Evolutionary conservation across 2,113 vertebrate genomes (phyloP).

Genomic region (Corythoichthys haematopterus): DNA sequence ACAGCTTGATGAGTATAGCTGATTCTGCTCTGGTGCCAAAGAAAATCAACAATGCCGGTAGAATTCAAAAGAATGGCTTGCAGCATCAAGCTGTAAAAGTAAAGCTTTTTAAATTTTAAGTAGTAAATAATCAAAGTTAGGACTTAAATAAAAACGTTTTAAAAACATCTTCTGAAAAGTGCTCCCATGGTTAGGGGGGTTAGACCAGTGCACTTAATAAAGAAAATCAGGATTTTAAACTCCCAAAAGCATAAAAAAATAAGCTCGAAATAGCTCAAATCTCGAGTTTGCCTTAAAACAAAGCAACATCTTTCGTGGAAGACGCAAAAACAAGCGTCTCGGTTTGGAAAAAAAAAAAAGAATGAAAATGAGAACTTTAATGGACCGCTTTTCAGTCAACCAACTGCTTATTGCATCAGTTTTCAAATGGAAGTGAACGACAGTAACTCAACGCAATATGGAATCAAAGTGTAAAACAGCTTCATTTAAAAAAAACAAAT

Average conservation of each 20-base stretch:
- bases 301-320: not conserved
- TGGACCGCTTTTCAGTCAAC: conserved; percentile 18
- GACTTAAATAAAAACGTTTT: conserved; percentile 32
- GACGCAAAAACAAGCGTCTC: conserved; percentile 4
- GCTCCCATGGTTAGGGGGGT: conserved; percentile 40
- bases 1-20: not conserved
- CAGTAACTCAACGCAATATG: not conserved
- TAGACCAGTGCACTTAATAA: conserved; percentile 32
- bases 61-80: conserved; percentile 14
- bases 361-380: conserved; percentile 12
- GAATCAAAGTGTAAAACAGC: not conserved
- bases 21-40: conserved; percentile 31
- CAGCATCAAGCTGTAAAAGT: conserved; percentile 45
- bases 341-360: conserved; percentile 7
- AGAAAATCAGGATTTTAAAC: conserved; percentile 16
- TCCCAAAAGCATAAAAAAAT: conserved; percentile 13
- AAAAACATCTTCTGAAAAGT: conserved; percentile 52
- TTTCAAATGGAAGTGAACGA: not conserved
- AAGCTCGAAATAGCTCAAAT: conserved; percentile 4
- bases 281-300: not conserved
- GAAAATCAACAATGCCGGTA: conserved; percentile 1
- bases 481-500: not conserved
- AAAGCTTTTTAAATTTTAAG: conserved; percentile 38
- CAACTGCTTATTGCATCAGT: conserved; percentile 1
- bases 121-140: conserved; percentile 24